phyloP scores from a whole-genome alignment of 2,797 vertebrate species.

The Threskiornis aethiopicus region DNA sequence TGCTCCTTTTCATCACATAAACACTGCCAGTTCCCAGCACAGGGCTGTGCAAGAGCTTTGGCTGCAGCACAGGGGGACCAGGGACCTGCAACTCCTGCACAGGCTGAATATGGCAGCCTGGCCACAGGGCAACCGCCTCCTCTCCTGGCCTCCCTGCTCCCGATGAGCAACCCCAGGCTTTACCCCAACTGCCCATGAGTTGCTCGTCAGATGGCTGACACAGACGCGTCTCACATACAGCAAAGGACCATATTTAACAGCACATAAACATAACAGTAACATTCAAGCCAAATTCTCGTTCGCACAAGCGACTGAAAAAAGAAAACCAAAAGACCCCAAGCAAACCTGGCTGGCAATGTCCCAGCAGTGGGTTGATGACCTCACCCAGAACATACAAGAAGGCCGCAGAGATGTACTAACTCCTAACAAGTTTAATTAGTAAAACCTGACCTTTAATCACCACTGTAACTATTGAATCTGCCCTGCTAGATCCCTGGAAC shows the following conservation, averaged over 20 bases:
- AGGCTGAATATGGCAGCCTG: accelerated
- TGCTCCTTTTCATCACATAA: slow-evolving; percentile 30
- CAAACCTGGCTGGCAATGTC: neutral
- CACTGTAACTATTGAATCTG: neutral
- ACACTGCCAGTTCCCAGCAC: neutral
- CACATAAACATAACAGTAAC: neutral
- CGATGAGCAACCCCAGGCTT: accelerated
- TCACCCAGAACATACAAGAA: neutral
- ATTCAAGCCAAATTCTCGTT: neutral
- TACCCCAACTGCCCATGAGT: accelerated
- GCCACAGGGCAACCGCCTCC: neutral
- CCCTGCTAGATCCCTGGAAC: neutral
- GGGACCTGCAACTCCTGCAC: neutral
- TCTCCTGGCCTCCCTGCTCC: neutral
- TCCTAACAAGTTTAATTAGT: neutral
- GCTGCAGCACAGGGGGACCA: neutral
- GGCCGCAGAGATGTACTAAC: neutral
- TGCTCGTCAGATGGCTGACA: neutral
- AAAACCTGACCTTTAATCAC: neutral
- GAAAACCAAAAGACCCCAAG: neutral
- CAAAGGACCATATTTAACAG: neutral
- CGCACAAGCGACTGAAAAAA: accelerated
- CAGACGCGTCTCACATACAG: neutral
- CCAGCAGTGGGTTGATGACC: neutral
- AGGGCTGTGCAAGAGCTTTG: neutral